Evolutionary conservation across 2,888 invertebrate species (phyloP).

Genomic region (Drosophila helvetica): DNA sequence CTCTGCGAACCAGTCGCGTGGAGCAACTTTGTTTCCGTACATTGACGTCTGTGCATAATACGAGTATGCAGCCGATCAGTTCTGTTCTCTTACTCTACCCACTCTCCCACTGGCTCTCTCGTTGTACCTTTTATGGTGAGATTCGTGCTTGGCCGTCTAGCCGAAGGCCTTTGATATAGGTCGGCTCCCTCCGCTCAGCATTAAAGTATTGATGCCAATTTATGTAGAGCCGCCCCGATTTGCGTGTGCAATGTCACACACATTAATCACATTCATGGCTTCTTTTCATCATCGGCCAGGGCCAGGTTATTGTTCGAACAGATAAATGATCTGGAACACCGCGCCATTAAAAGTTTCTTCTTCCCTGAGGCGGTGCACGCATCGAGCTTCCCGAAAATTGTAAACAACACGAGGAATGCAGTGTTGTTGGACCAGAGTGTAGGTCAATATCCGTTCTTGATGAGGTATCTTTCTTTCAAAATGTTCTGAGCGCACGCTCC

Average conservation of each 20-base stretch:
- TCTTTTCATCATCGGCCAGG: conserved; percentile 31
- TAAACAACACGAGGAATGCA: conserved; percentile 5
- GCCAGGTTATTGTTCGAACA: conserved; percentile 14
- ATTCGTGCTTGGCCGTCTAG: conserved; percentile 28
- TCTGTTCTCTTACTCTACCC: neutral
- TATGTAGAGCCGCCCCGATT: conserved; percentile 3
- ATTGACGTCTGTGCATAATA: conserved; percentile 58
- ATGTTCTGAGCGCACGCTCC: neutral
- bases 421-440: conserved; percentile 8
- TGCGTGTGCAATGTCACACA: conserved; percentile 21
- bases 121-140: conserved; percentile 19
- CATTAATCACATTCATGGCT: conserved; percentile 39
- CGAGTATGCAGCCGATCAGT: conserved; percentile 31
- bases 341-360: conserved; percentile 22
- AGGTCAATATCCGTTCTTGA: conserved; percentile 1
- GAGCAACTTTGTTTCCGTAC: conserved; percentile 72
- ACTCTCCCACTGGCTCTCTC: conserved; percentile 4
- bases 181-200: conserved; percentile 26
- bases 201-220: conserved; percentile 23
- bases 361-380: conserved; percentile 22
- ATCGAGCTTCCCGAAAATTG: neutral
- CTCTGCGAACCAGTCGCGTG: conserved; percentile 33
- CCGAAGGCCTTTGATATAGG: conserved; percentile 36
- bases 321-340: conserved; percentile 4
- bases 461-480: neutral